phyloP scores from a whole-genome alignment of 1,140 invertebrate species.

The Listronotus oregonensis region DNA sequence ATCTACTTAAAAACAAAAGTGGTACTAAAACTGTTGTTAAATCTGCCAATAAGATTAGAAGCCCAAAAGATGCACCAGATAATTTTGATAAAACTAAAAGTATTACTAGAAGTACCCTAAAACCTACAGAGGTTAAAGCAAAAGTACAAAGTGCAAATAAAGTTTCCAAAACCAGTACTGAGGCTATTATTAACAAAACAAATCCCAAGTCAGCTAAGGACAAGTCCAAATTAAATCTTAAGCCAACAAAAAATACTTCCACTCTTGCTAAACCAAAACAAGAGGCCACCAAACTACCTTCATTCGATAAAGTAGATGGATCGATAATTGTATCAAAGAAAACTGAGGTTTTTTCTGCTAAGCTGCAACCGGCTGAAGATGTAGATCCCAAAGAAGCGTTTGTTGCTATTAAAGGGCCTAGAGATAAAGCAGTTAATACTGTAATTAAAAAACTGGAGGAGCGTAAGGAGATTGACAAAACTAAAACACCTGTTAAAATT shows the following conservation, averaged over 20 bases:
- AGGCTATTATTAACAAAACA: slow-evolving; percentile 2
- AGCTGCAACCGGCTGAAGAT: slow-evolving; percentile 13
- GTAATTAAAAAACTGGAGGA: slow-evolving; percentile 38
- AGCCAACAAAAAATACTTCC: background rate
- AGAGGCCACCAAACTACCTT: slow-evolving; percentile 6
- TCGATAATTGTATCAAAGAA: slow-evolving; percentile 18
- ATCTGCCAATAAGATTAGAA: slow-evolving; percentile 3
- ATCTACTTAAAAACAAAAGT: slow-evolving; percentile 21
- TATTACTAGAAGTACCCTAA: background rate
- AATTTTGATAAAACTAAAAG: slow-evolving; percentile 17
- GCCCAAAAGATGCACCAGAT: background rate
- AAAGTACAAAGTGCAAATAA: background rate
- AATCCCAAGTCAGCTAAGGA: slow-evolving; percentile 9
- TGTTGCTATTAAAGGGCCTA: slow-evolving; percentile 25
- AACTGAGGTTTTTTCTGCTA: slow-evolving; percentile 17
- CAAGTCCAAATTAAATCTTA: slow-evolving; percentile 22
- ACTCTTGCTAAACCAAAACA: background rate
- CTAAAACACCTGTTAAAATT: slow-evolving; percentile 10
- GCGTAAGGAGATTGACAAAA: slow-evolving; percentile 11
- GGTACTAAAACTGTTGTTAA: background rate
- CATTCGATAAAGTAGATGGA: slow-evolving; percentile 10
- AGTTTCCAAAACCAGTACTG: background rate
- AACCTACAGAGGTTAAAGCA: slow-evolving; percentile 17
- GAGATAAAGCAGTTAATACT: slow-evolving; percentile 39
- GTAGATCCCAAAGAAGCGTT: slow-evolving; percentile 28